Conservation (phyloP, 2,888 invertebrate species). For the Nomada goodeniana region DNA sequence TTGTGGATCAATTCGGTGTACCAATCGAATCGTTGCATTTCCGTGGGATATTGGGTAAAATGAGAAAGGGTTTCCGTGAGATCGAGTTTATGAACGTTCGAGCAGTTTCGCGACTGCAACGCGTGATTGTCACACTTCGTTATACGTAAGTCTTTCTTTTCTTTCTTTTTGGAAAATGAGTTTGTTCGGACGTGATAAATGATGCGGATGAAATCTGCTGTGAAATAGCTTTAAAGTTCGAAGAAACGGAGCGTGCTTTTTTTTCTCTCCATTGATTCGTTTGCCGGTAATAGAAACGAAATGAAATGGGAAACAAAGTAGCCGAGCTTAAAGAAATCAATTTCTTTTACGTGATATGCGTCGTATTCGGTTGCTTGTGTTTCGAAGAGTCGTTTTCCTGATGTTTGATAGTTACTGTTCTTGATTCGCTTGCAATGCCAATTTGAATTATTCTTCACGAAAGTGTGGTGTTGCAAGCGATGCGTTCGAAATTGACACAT, state of each 20-base stretch:
- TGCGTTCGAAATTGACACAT: no score
- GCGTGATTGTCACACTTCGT: background rate
- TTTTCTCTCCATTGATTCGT: no score
- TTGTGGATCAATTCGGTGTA: constrained; percentile 7
- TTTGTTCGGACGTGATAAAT: background rate
- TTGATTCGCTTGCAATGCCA: background rate
- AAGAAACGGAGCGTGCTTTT: background rate
- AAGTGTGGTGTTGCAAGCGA: no score
- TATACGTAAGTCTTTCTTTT: constrained; percentile 18
- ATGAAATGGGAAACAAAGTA: background rate
- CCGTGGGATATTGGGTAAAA: background rate
- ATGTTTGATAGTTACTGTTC: background rate
- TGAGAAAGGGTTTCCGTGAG: background rate
- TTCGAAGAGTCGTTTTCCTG: background rate
- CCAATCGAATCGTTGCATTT: background rate
- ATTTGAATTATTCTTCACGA: no score
- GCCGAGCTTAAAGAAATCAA: no score
- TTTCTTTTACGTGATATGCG: no score
- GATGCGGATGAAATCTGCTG: background rate
- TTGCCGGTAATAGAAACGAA: background rate
- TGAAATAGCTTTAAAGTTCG: background rate
- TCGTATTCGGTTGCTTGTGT: background rate
- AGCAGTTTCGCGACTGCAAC: background rate
- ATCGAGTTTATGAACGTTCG: background rate
- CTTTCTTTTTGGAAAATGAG: background rate